These are phyloP conservation scores for Todiramphus saurophagus DNA, from an alignment of 2,113 vertebrate genomes.

Conservation along the genomic window DNA sequence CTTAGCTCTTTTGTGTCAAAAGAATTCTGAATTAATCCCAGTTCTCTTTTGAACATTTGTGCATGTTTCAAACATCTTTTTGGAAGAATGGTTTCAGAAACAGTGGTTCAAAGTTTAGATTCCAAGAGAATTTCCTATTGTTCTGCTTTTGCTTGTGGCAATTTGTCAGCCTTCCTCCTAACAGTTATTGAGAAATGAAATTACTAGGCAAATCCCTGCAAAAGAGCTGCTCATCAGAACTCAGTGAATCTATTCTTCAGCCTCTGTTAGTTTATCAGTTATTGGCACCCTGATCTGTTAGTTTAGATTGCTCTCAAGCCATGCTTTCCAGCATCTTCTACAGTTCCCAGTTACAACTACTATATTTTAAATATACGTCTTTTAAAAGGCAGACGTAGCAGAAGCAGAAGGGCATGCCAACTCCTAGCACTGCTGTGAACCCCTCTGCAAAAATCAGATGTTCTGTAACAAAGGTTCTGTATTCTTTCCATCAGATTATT, in stretches of 20 bases:
- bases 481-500: neutral
- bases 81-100: neutral
- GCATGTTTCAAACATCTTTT: neutral
- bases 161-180: neutral
- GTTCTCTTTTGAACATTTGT: neutral
- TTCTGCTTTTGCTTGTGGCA: conserved; percentile 3
- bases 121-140: neutral
- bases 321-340: neutral
- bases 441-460: neutral
- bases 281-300: neutral
- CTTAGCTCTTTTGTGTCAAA: neutral
- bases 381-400: neutral
- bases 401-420: neutral
- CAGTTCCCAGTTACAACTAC: neutral
- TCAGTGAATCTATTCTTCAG: neutral
- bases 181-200: neutral
- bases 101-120: neutral
- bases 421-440: neutral
- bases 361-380: neutral
- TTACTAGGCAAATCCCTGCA: neutral
- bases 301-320: neutral
- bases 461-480: neutral
- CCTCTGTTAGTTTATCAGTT: neutral
- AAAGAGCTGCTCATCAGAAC: neutral
- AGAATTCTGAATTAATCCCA: neutral